phyloP scores from a whole-genome alignment of 35 echinoderm and acorn worm genomes.

The Apostichopus californicus region DNA sequence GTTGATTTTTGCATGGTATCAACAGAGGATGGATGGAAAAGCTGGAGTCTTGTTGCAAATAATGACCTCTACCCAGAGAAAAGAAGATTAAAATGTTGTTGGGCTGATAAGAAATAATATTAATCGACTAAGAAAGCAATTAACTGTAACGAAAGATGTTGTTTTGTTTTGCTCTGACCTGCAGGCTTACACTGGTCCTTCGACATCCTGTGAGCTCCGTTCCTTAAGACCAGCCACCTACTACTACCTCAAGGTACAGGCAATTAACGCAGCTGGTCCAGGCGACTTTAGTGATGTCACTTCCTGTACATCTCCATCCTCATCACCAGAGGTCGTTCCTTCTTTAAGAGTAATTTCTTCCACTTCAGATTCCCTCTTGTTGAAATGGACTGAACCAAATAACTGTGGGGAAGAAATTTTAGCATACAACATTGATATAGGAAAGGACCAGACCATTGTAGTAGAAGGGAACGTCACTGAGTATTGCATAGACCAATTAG shows the following conservation, averaged over 20 bases:
- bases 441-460: conserved; percentile 74
- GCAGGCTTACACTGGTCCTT: conserved; percentile 83
- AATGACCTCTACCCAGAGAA: no score
- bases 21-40: no score
- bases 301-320: conserved; percentile 81
- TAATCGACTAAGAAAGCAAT: no score
- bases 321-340: conserved; percentile 88
- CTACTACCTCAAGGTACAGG: conserved; percentile 96
- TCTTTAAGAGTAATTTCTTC: conserved; percentile 82
- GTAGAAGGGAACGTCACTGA: conserved; percentile 87
- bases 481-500: conserved; percentile 88
- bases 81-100: no score
- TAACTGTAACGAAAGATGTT: no score
- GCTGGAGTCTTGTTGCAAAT: no score
- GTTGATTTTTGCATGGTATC: no score
- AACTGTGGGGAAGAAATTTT: conserved; percentile 92
- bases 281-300: conserved; percentile 93
- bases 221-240: conserved; percentile 86
- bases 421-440: conserved; percentile 96
- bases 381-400: conserved; percentile 94
- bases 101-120: no score
- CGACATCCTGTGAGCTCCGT: conserved; percentile 77
- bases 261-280: conserved; percentile 87
- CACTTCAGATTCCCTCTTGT: conserved; percentile 85
- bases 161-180: no score